These are phyloP conservation scores for Prunella strophiata DNA, from an alignment of 2,797 vertebrate genomes.

Conservation along the genomic window DNA sequence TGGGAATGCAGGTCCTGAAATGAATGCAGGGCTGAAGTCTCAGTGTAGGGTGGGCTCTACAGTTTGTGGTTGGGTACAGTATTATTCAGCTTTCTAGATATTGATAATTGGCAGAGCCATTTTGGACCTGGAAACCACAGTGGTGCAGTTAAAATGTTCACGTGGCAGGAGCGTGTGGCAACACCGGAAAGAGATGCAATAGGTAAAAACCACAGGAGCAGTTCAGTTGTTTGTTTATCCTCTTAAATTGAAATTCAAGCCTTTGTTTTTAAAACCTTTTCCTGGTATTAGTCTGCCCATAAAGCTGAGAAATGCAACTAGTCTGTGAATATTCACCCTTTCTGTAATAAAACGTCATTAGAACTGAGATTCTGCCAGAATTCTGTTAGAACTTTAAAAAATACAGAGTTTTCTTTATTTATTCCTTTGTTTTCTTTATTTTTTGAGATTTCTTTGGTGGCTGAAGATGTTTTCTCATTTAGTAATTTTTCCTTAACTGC, in stretches of 20 bases:
- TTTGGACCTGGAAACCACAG: conserved; percentile 20
- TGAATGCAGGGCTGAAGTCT: not conserved
- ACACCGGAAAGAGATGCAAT: conserved; percentile 37
- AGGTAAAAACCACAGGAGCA: conserved; percentile 49
- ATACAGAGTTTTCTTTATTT: fast-evolving
- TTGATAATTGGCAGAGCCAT: conserved; percentile 3
- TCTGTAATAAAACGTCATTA: not conserved
- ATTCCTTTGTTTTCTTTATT: not conserved
- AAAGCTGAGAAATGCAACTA: conserved; percentile 9
- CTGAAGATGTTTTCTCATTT: not conserved
- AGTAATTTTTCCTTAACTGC: not conserved
- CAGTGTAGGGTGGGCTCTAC: not conserved
- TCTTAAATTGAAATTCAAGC: not conserved
- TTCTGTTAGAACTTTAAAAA: not conserved
- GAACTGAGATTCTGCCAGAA: not conserved
- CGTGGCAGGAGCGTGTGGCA: not conserved
- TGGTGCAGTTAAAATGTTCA: conserved; percentile 27
- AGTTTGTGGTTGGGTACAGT: not conserved
- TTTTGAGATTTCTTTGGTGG: not conserved
- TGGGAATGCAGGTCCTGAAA: conserved; percentile 2
- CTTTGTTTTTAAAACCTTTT: conserved; percentile 40
- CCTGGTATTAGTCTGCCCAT: not conserved
- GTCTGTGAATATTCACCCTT: not conserved
- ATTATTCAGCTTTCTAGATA: conserved; percentile 52
- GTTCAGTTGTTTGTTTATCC: conserved; percentile 49